Conservation (phyloP, 2,797 vertebrate genomes). For the Gephyroberyx darwinii region DNA sequence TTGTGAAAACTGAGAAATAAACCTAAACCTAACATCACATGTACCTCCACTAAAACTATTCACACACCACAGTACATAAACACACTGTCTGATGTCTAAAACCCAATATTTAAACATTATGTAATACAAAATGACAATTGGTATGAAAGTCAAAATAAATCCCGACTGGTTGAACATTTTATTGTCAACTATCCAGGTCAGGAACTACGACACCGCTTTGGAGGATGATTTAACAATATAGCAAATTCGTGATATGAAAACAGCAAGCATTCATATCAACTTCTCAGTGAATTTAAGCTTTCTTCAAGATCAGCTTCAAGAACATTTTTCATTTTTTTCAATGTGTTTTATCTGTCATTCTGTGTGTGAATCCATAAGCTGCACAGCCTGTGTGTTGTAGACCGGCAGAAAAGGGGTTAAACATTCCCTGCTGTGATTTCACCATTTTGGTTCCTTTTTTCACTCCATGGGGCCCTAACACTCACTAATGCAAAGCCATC, state of each 20-base stretch:
- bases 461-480: conserved; percentile 62
- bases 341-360: neutral
- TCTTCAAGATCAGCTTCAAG: neutral
- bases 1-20: too few relatives aligned
- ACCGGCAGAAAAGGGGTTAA: conserved; percentile 31
- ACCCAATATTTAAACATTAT: too few relatives aligned
- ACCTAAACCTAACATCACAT: too few relatives aligned
- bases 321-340: neutral
- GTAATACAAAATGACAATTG: too few relatives aligned
- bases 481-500: conserved; percentile 67
- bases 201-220: too few relatives aligned
- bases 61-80: too few relatives aligned
- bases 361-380: neutral
- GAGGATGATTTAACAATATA: neutral
- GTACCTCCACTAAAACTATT: too few relatives aligned
- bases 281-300: neutral
- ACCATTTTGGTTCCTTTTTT: conserved; percentile 44
- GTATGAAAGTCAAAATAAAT: too few relatives aligned
- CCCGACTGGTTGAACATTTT: too few relatives aligned
- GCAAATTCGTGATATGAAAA: too few relatives aligned
- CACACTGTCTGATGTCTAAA: too few relatives aligned
- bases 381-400: neutral
- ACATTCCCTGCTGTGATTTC: conserved; percentile 47
- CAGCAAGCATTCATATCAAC: neutral
- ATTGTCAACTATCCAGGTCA: too few relatives aligned